Base-by-base conservation (phyloP, 1,140 invertebrate species). In the Ptiloglossa arizonensis region DNA sequence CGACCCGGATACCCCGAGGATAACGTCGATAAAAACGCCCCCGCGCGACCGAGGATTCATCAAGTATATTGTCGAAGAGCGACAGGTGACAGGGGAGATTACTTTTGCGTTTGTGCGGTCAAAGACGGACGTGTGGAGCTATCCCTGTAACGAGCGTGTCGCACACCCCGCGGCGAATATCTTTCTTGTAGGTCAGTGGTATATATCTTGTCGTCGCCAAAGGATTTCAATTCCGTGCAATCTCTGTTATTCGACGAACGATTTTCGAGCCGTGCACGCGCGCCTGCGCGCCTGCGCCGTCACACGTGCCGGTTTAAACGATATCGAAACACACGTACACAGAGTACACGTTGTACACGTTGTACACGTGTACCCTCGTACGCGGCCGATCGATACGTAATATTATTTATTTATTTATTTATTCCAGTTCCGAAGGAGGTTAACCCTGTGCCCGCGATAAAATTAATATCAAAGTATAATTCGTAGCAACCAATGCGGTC, bases 51-150 rank as follows among this genome's bases (percentile, higher is more conserved):
- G 68, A 50, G 73, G 82, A 85, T 84, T 81, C 83, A 79, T 86
- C 83, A 72, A 79, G 79, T 82, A 86, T 85, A 79, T 86, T 72
- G 46, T 52, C 71, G 75, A 79, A 69, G 83, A 86, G 60, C 79
- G 79, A 69, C 75, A 76, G 75, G 79, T 86, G 83, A 85, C 83
- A 79, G 74, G 69, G 50, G 67, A 85, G 83, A 86, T 86, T 86
- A 85, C 79, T 81, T 86, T 72, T 76, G 63, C 70, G 79, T 85
- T 74, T 76, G 70, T 72, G 62, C 77, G 68, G 46, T n/a, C 63
- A 35, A 52, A 35, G 38, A 19, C 41, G 74, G 46, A 29, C 46
- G 54, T 32, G 54, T 48, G 32, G 50, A 63, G 72, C 38, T 63
- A 63, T 29, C 2, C 13, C 15, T 6, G n/a, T 19, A 44, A 52